A percentile compares a stretch with the other conserved stretches of the same genome.
Evolutionary conservation across 2,888 invertebrate genomes (phyloP).

Genomic region (Achlya flavicornis): DNA sequence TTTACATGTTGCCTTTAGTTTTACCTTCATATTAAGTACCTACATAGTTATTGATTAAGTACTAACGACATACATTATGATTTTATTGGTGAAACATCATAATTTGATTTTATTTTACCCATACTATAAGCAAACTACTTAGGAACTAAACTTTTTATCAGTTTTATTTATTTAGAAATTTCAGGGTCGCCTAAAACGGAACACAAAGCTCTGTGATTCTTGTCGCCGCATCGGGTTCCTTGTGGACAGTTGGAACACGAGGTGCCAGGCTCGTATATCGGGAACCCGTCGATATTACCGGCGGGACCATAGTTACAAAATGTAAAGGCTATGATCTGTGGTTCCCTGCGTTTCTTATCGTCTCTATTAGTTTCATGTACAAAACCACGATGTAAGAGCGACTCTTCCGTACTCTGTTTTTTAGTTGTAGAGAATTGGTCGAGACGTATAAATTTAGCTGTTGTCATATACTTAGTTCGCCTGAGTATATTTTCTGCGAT

Average conservation of each 20-base stretch:
- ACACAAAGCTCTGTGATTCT: conserved; percentile 71
- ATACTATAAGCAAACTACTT: too few species aligned
- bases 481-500: conserved; percentile 56
- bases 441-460: conserved; percentile 37
- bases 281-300: conserved; percentile 76
- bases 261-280: conserved; percentile 69
- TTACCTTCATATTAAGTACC: too few species aligned
- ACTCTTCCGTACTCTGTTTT: conserved; percentile 41
- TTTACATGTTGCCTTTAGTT: too few species aligned
- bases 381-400: conserved; percentile 64
- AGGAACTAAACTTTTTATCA: too few species aligned
- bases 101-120: too few species aligned
- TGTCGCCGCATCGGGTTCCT: conserved; percentile 67
- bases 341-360: conserved; percentile 45
- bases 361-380: conserved; percentile 27
- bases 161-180: neutral
- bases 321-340: conserved; percentile 69
- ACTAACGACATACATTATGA: too few species aligned
- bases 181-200: conserved; percentile 65
- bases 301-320: conserved; percentile 79
- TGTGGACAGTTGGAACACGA: conserved; percentile 71
- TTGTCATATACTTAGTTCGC: conserved; percentile 63
- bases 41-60: too few species aligned
- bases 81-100: too few species aligned
- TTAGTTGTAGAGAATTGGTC: conserved; percentile 52